These are phyloP conservation scores for Epinephelus lanceolatus DNA, from an alignment of 2,113 vertebrate species.

Conservation along the genomic window DNA sequence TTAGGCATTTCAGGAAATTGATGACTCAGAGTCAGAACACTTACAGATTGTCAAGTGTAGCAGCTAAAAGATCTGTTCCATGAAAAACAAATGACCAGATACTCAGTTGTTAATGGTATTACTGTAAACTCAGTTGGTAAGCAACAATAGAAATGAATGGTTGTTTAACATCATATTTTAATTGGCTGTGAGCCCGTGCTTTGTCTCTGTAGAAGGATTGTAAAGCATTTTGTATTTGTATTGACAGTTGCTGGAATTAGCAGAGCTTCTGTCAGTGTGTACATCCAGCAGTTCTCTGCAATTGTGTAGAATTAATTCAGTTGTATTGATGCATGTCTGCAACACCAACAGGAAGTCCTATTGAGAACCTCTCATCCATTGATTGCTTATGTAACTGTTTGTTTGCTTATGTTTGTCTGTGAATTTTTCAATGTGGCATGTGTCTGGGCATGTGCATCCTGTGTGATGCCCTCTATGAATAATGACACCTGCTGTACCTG, in stretches of 20 bases:
- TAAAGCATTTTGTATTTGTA: slow-evolving; percentile 1
- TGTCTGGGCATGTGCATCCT: slow-evolving; percentile 40
- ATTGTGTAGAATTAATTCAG: slow-evolving; percentile 42
- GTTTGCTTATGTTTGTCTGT: slow-evolving; percentile 29
- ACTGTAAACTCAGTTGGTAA: neutral
- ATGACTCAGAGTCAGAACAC: neutral
- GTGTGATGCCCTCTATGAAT: neutral
- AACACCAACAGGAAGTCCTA: slow-evolving; percentile 54
- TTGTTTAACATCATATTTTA: neutral
- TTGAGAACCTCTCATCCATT: slow-evolving; percentile 57
- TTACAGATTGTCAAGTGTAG: neutral
- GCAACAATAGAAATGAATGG: neutral
- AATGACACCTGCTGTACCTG: neutral
- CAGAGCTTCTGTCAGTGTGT: slow-evolving; percentile 18
- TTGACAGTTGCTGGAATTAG: slow-evolving; percentile 15
- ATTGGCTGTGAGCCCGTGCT: neutral
- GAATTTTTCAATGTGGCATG: slow-evolving; percentile 22
- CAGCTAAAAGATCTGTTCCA: neutral
- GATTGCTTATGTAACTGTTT: slow-evolving; percentile 69
- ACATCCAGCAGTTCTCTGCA: slow-evolving; percentile 24
- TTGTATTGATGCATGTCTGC: slow-evolving; percentile 63
- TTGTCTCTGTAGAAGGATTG: neutral
- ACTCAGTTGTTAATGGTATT: neutral
- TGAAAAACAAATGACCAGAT: neutral
- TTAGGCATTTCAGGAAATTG: slow-evolving; percentile 18